Conservation (phyloP, 2,797 vertebrate species). For the Monodelphis domestica region DNA sequence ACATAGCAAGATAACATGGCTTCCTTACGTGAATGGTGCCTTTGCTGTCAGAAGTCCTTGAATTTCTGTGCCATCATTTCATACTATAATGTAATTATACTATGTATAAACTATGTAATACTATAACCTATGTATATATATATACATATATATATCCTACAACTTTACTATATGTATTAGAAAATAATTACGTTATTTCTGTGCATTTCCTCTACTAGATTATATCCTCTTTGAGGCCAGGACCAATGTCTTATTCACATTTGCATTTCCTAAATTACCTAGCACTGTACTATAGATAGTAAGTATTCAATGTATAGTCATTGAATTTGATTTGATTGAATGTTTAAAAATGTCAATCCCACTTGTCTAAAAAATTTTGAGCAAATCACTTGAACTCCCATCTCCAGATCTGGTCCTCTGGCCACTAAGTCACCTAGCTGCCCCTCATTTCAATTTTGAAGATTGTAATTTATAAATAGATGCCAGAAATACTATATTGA, state of each 20-base stretch:
- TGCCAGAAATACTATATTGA: not conserved
- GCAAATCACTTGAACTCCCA: not conserved
- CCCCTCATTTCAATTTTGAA: not conserved
- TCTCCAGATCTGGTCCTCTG: too few relatives aligned
- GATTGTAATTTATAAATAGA: not conserved
- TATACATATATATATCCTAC: too few relatives aligned
- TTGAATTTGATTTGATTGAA: not conserved
- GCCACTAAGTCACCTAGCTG: too few relatives aligned
- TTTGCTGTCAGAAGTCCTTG: not conserved
- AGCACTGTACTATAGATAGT: not conserved
- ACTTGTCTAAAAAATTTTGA: not conserved
- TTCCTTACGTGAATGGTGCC: not conserved
- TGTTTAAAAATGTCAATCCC: not conserved
- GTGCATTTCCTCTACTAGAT: not conserved
- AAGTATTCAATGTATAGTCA: not conserved
- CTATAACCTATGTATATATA: too few relatives aligned
- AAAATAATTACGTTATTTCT: not conserved
- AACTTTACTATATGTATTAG: too few relatives aligned
- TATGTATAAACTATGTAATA: not conserved
- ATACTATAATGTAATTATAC: not conserved
- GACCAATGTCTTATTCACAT: not conserved
- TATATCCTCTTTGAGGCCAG: not conserved
- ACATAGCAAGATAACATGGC: not conserved
- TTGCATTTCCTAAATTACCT: not conserved
- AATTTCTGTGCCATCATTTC: not conserved